A percentile compares a stretch with the other conserved stretches of the same genome.
These are phyloP conservation scores for Drosophila multiciliata DNA, from an alignment of 2,888 invertebrate genomes.

Conservation along the genomic window DNA sequence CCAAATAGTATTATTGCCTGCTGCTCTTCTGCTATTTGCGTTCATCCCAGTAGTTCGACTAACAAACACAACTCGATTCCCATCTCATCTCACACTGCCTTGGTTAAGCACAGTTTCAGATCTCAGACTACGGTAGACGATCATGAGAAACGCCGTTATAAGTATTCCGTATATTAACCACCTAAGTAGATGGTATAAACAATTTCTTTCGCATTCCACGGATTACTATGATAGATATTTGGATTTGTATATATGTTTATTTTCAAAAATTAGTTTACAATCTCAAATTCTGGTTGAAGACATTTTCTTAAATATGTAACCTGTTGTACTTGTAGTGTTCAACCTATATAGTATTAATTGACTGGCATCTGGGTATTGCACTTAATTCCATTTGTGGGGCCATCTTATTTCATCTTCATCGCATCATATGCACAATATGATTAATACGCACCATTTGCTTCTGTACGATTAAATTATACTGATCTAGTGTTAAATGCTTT, in stretches of 20 bases:
- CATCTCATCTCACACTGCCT: constrained; percentile 68
- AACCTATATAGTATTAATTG: not conserved
- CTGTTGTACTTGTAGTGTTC: not conserved
- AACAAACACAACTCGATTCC: constrained; percentile 49
- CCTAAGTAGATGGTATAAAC: not conserved
- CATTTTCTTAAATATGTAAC: not conserved
- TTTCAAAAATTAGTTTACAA: not conserved
- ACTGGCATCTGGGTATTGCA: not conserved
- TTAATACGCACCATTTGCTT: not conserved
- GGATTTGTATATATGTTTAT: not conserved
- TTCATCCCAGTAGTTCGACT: constrained; percentile 66
- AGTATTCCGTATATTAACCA: constrained; percentile 80
- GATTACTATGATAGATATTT: not conserved
- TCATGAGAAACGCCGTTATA: constrained; percentile 78
- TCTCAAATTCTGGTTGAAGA: not conserved
- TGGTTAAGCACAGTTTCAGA: constrained; percentile 69
- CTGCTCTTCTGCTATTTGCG: constrained; percentile 54
- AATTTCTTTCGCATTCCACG: not conserved
- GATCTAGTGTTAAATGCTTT: constrained; percentile 39
- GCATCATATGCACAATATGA: constrained; percentile 6
- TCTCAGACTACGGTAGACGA: constrained; percentile 42
- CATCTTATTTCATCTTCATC: constrained; percentile 11
- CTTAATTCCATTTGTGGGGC: not conserved
- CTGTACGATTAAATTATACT: constrained; percentile 1
- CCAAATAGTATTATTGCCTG: constrained; percentile 64